Base-by-base conservation (phyloP, 2,888 invertebrate species). In the Chrysomela aeneicollis region DNA sequence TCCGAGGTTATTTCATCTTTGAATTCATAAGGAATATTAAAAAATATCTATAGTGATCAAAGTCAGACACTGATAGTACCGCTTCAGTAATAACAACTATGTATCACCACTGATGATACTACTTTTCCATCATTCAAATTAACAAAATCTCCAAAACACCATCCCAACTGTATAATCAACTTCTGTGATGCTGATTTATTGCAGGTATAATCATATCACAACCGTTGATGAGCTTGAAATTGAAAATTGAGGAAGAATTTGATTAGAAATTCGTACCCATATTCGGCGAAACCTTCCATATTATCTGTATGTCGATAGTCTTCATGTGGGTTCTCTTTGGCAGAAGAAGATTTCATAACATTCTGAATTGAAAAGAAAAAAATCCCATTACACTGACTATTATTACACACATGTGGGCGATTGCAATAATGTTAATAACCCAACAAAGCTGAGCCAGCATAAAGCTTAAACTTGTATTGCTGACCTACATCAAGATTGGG, bases 251-350 rank as follows among this genome's bases (percentile, higher is more conserved):
- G 12, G 47, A 64, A 47, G 63, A 63, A 58, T 58, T 65, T 26
- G 30, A 18, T 19, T 60, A 66, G 42, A 59, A 60, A 54, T 66
- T 68, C 37, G 37, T 37, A 37, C 64, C 64, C 21, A 42, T 61
- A n/a, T 66, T 68, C 32, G 63, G 61, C 22, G 66, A 68, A 32
- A 64, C 55, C 6, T 37, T 68, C 32, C 59, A 67, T 42, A 51
- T 54, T 12, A 17, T 68, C 42, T 49, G 54, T 54, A 63, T 70
- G 63, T 66, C 61, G 49, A 60, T 70, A 49, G 61, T 68, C n/a
- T 26, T 54, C 17, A 35, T 68, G 61, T 70, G 68, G 70, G 63
- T 66, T 12, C 51, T 63, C 6, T 54, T 63, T 42, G 59, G 66
- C 26, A 61, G 59, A 22, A 57, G 51, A 15, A 65, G 63, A 35